phyloP scores from a whole-genome alignment of 2,888 invertebrate genomes.

The Mayetiola destructor region DNA sequence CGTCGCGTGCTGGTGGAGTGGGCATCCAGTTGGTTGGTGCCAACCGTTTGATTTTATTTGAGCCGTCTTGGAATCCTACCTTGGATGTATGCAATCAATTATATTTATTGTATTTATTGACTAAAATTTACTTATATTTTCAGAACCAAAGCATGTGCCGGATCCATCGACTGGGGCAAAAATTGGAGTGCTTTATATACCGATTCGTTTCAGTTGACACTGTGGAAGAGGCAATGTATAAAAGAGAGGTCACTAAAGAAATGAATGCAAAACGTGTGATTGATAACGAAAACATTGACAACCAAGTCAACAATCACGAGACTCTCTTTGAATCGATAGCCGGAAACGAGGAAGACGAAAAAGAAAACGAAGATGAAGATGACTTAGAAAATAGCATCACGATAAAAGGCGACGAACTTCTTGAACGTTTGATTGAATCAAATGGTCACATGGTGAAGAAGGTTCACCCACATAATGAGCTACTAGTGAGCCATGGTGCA shows the following conservation, averaged over 20 bases:
- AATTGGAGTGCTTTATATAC: background rate
- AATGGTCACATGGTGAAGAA: too few relatives aligned
- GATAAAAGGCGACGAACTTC: too few relatives aligned
- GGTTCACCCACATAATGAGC: too few relatives aligned
- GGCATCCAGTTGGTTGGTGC: background rate
- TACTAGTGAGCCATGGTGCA: too few relatives aligned
- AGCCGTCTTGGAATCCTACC: background rate
- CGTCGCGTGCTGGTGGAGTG: background rate
- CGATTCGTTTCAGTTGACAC: background rate
- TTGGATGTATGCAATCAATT: background rate
- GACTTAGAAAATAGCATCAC: too few relatives aligned
- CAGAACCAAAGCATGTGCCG: background rate
- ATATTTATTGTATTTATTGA: background rate
- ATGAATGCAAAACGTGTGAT: background rate
- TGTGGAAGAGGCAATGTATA: background rate
- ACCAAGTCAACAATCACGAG: background rate
- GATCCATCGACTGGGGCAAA: background rate
- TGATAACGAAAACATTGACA: background rate
- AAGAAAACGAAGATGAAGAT: too few relatives aligned
- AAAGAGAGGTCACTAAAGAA: background rate
- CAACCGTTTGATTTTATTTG: background rate
- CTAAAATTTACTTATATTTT: background rate
- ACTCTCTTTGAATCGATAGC: too few relatives aligned
- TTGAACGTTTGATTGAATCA: too few relatives aligned
- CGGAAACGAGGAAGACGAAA: too few relatives aligned